Percentiles rank a stretch among this genome's conserved stretches.
Conservation (phyloP, 2,113 vertebrate species). For the Alethe castanea region DNA sequence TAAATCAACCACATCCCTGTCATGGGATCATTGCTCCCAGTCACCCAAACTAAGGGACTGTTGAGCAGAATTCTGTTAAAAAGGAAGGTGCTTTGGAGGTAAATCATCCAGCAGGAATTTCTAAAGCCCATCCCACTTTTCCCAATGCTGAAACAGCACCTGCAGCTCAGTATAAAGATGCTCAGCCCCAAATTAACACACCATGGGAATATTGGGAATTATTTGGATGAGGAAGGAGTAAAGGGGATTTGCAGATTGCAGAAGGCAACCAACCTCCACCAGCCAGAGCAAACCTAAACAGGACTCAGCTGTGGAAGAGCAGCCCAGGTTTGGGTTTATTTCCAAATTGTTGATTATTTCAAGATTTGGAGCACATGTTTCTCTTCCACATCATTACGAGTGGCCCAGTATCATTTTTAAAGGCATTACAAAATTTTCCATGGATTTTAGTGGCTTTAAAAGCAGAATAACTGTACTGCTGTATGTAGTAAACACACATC, state of each 20-base stretch:
- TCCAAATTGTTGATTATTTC: constrained; percentile 58
- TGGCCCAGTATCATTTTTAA: constrained; percentile 13
- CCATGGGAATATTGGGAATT: constrained; percentile 29
- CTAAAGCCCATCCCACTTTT: constrained; percentile 33
- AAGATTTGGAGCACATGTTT: constrained; percentile 43
- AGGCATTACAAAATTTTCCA: not conserved
- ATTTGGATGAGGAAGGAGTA: constrained; percentile 62
- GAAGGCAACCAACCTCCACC: constrained; percentile 67
- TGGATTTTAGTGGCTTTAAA: constrained; percentile 33
- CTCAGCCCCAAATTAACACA: constrained; percentile 66
- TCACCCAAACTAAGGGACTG: constrained; percentile 26
- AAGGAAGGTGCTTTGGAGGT: not conserved
- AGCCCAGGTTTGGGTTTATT: constrained; percentile 2
- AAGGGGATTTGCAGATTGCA: constrained; percentile 69
- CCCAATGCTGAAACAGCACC: constrained; percentile 41
- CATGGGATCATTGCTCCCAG: not conserved
- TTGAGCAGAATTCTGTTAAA: constrained; percentile 23
- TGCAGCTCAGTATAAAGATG: constrained; percentile 65
- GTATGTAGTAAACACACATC: not conserved
- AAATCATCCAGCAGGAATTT: constrained; percentile 50
- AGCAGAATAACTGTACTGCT: not conserved
- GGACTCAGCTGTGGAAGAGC: constrained; percentile 53
- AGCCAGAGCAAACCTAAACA: constrained; percentile 54
- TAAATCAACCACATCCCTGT: not conserved
- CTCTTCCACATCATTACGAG: constrained; percentile 52